Base-by-base conservation (phyloP, 2,888 invertebrate genomes). In the Melanostoma scalare region DNA sequence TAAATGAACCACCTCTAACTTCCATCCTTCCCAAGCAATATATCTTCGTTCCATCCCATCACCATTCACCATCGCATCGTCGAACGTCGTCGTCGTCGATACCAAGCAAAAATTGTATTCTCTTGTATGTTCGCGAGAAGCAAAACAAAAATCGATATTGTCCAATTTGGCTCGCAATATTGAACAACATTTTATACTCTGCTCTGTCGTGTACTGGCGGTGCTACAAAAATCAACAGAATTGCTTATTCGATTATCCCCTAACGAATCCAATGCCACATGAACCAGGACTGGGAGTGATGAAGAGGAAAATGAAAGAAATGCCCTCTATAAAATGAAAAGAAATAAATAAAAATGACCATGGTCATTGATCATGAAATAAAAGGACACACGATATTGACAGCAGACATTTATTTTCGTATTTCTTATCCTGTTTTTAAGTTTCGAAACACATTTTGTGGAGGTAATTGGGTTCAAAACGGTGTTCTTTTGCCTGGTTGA, bases 201-300 rank as follows among this genome's bases (percentile, higher is more conserved):
- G 10, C 10, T 10, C 44, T 46, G n/a, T 46, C 10, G 10, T 46
- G 44, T 46, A 10, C 3, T 46, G 44, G n/a, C 2, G 42, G 9
- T 48, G 44, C n/a, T 42, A 55, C 69, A 56, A 50, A 52, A 50
- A 44, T 35, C 36, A 50, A 48, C 61, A 42, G 68, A 69, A 79
- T 52, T 68, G 74, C 61, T 79, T 74, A 77, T 77, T 77, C 69
- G 63, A 75, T 75, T 75, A 71, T 79, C 42, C 58, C 44, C 46
- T 63, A 74, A 78, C 67, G 40, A 38, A 56, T 48, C 61, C 44
- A 68, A 55, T 42, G 55, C 9, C 33, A 35, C 33, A 35, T 55
- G 48, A 65, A 44, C 63, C 63, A 33, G 10, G 46, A 65, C 40
- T 74, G 30, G 44, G 48, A 63, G 9, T 46, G 44, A 40, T n/a